phyloP scores from a whole-genome alignment of 2,113 vertebrate genomes.

The Rhabdornis inornatus region DNA sequence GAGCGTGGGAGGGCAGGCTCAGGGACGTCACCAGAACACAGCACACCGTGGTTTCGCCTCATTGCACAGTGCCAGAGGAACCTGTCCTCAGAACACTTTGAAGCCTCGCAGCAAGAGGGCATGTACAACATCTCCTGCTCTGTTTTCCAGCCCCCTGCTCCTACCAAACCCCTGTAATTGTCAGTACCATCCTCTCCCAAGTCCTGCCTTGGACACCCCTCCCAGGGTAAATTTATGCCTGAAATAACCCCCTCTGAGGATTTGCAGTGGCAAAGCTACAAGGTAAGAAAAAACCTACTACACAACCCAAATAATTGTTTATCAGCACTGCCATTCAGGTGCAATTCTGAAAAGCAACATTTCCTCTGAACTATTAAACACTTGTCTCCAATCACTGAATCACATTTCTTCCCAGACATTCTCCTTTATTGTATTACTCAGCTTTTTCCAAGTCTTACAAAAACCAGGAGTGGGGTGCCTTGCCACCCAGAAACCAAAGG shows the following conservation, averaged over 20 bases:
- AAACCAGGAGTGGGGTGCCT: neutral
- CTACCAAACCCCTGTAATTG: neutral
- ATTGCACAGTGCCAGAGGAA: neutral
- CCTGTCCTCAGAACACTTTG: fast-evolving
- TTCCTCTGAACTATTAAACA: neutral
- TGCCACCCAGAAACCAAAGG: slow-evolving; percentile 56
- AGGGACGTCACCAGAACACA: neutral
- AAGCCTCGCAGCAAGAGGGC: neutral
- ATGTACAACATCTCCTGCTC: neutral
- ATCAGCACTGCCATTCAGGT: neutral
- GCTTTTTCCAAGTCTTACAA: slow-evolving; percentile 9
- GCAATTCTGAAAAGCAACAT: neutral
- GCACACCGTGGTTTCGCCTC: fast-evolving
- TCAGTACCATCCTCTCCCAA: neutral
- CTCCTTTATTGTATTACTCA: slow-evolving; percentile 18
- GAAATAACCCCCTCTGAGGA: neutral
- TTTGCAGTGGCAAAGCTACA: neutral
- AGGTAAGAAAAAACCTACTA: neutral
- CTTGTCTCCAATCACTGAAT: neutral
- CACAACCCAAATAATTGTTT: neutral
- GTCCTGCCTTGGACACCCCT: neutral
- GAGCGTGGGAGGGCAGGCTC: neutral
- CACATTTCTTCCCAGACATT: slow-evolving; percentile 9
- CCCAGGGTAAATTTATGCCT: neutral
- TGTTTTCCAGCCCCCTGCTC: neutral